Conservation (phyloP, 2,888 invertebrate genomes). For the Nomada fabriciana region DNA sequence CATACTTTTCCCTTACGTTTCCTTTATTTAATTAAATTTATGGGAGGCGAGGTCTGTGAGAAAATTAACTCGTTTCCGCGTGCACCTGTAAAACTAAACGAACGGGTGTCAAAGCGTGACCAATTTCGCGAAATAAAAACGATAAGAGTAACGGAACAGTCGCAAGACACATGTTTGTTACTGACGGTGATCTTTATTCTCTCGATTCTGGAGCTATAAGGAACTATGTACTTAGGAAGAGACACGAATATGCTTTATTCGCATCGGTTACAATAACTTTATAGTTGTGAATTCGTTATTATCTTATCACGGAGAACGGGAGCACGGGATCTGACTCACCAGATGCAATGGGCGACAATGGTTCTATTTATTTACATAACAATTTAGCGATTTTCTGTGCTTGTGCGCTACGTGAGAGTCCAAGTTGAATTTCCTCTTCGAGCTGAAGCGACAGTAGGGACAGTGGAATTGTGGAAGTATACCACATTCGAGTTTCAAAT, state of each 20-base stretch:
- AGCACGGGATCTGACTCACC: neutral
- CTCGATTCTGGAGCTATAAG: constrained; percentile 3
- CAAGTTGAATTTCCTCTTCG: constrained; percentile 82
- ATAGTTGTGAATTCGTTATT: neutral
- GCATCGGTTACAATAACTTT: constrained; percentile 1
- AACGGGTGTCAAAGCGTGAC: neutral
- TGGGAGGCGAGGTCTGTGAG: too few species aligned
- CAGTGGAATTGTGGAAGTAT: constrained; percentile 82
- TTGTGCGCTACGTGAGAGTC: constrained; percentile 77
- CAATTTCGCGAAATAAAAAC: neutral
- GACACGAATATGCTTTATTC: constrained; percentile 26
- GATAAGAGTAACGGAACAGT: neutral
- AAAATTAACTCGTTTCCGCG: too few species aligned
- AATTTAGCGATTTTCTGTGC: constrained; percentile 54
- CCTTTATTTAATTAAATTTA: too few species aligned
- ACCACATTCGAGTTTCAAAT: constrained; percentile 83
- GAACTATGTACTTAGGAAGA: constrained; percentile 1
- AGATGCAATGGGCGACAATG: too few species aligned
- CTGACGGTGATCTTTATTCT: constrained; percentile 5
- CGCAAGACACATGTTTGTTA: neutral
- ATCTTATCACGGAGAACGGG: neutral
- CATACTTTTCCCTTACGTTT: too few species aligned
- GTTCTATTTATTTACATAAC: constrained; percentile 37
- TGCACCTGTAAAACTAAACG: constrained; percentile 7
- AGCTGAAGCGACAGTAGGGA: constrained; percentile 80